Base-by-base conservation (phyloP, 2,797 vertebrate genomes). In the Benthosema pterotum region DNA sequence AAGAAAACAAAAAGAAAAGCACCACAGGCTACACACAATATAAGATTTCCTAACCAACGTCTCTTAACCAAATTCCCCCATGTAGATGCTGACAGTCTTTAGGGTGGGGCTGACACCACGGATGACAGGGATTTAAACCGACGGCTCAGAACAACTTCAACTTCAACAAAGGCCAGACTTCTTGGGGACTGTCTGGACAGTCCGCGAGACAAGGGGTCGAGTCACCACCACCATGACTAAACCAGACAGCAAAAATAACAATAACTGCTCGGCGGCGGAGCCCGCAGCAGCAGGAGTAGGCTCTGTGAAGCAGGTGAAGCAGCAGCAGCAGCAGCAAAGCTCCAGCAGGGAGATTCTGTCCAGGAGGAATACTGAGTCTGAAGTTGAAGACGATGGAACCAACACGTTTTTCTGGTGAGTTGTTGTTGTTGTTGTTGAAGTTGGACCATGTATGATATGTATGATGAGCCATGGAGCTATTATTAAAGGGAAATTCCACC, bases 341-440 rank as follows among this genome's bases (percentile, higher is more conserved):
- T 77, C 85, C 66, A 92, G 87, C 66, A 92, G 87, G 65, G 89
- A 86, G 68, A 83, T 68, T 52, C 71, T 82, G 38, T 81, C 84
- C 48, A 88, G 93, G 70, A 93, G 91, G 54, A 94, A 92, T 86
- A 93, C 94, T 0, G 97, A 98, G 85, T 94, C 93, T 45, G 95
- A 98, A 57, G 97, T 98, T 18, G 98, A 91, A 50, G 97, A 99
- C 86, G 97, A 99, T 71, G 97, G 97, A 57, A 99, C 97, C 83
- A 98, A 97, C 94, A 98, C 97, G 17, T 98, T 97, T 84, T 99
- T 99, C 93, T 99, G 97, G 96, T 96, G 88, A 95, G 96, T 73
- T 25, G n/a, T n/a, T n/a, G n/a, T n/a, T n/a, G n/a, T n/a, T n/a
- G n/a, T n/a, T n/a, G n/a, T n/a, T n/a, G n/a, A n/a, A n/a, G n/a